A percentile compares a stretch with the other conserved stretches of the same genome.
Evolutionary conservation across 2,113 vertebrate species (phyloP).

Genomic region (Lophochroa leadbeateri): DNA sequence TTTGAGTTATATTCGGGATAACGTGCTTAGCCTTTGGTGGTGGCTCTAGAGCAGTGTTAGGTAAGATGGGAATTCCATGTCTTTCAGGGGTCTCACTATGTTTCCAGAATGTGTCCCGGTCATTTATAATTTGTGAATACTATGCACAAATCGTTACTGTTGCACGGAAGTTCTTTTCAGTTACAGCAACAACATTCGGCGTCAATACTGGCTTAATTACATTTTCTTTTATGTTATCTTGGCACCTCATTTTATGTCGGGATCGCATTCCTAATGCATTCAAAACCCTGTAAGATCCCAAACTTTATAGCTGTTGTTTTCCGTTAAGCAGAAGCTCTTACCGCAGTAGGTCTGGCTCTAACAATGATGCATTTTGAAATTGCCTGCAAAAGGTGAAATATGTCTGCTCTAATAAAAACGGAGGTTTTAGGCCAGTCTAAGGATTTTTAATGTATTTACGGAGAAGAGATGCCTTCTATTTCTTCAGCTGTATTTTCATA

Average conservation of each 20-base stretch:
- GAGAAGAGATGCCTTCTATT: conserved; percentile 38
- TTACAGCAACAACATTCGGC: background rate
- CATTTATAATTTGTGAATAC: background rate
- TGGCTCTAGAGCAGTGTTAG: background rate
- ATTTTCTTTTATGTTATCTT: conserved; percentile 48
- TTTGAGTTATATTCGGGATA: background rate
- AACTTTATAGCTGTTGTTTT: conserved; percentile 62
- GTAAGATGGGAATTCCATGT: background rate
- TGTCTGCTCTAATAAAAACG: background rate
- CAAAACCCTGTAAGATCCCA: conserved; percentile 56
- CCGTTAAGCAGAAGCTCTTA: conserved; percentile 38
- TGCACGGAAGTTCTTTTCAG: background rate
- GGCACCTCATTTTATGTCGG: conserved; percentile 37
- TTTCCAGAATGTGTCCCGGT: background rate
- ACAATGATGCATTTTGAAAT: conserved; percentile 34
- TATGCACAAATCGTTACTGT: background rate
- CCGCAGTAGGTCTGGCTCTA: conserved; percentile 31
- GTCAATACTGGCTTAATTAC: conserved; percentile 46
- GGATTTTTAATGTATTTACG: conserved; percentile 43
- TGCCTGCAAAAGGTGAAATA: conserved; percentile 46
- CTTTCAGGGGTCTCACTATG: conserved; percentile 23
- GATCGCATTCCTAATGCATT: conserved; percentile 24
- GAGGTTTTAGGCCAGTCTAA: conserved; percentile 39
- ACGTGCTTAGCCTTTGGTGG: background rate
- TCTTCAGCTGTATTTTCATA: conserved; percentile 53